phyloP scores from a whole-genome alignment of 2,113 vertebrate genomes.

The Sinocyclocheilus anophthalmus region DNA sequence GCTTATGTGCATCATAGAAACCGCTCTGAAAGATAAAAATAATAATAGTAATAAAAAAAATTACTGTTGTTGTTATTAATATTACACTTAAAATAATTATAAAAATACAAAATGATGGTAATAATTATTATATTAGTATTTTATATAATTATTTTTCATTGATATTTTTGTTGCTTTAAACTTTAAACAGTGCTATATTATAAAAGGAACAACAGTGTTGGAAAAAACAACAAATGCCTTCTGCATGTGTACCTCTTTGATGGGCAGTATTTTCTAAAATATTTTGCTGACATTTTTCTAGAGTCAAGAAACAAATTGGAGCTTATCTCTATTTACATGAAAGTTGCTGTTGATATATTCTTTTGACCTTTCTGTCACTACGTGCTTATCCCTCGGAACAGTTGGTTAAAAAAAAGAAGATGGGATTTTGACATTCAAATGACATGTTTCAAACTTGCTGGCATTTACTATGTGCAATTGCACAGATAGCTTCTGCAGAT shows the following conservation, averaged over 20 bases:
- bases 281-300: neutral
- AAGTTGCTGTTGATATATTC: neutral
- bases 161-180: too few relatives aligned
- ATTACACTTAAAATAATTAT: too few relatives aligned
- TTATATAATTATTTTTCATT: too few relatives aligned
- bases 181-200: neutral
- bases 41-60: too few relatives aligned
- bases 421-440: slow-evolving; percentile 39
- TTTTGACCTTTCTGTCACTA: slow-evolving; percentile 1
- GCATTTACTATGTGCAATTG: slow-evolving; percentile 27
- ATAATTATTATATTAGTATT: too few relatives aligned
- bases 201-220: neutral
- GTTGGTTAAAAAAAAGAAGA: neutral
- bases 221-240: neutral
- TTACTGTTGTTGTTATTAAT: too few relatives aligned
- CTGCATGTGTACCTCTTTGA: neutral
- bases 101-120: too few relatives aligned
- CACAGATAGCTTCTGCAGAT: slow-evolving; percentile 23
- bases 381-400: slow-evolving; percentile 18
- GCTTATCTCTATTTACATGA: neutral
- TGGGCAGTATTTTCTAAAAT: neutral
- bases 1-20: too few relatives aligned
- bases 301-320: neutral
- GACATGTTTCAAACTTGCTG: slow-evolving; percentile 19
- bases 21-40: too few relatives aligned